Conservation (phyloP, 2,113 vertebrate genomes). For the Epinephelus fuscoguttatus region DNA sequence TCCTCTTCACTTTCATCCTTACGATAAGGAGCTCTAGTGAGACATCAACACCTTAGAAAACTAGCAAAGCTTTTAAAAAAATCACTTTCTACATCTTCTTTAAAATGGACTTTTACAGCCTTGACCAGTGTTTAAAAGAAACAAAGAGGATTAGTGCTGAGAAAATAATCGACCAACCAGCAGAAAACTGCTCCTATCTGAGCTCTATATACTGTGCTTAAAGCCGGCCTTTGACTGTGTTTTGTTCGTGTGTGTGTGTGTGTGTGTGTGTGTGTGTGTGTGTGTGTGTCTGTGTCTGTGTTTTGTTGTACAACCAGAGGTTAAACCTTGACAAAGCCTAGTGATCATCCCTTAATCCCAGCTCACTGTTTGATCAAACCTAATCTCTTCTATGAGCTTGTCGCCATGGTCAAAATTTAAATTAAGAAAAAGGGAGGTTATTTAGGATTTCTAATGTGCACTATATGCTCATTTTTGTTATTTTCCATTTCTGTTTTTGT, state of each 20-base stretch:
- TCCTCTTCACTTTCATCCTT: neutral
- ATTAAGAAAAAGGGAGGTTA: neutral
- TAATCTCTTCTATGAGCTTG: slow-evolving; percentile 32
- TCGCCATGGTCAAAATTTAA: slow-evolving; percentile 4
- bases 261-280: neutral
- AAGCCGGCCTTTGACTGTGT: neutral
- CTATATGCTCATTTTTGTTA: neutral
- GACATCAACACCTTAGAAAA: neutral
- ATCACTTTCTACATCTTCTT: neutral
- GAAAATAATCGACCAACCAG: neutral
- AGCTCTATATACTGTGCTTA: neutral
- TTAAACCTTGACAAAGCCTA: slow-evolving; percentile 51
- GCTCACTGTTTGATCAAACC: slow-evolving; percentile 34
- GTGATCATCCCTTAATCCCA: slow-evolving; percentile 52
- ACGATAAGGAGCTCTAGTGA: neutral
- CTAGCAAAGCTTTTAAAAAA: slow-evolving; percentile 1
- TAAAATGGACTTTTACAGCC: slow-evolving; percentile 10
- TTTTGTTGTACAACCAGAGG: slow-evolving; percentile 38
- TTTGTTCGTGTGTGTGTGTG: neutral
- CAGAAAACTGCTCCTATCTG: neutral
- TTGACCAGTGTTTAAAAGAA: slow-evolving; percentile 13
- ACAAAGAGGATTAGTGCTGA: slow-evolving; percentile 2
- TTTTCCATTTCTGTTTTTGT: neutral
- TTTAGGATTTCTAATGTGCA: neutral
- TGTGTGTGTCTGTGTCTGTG: neutral